A percentile compares a stretch with the other conserved stretches of the same genome.
Evolutionary conservation across 2,888 invertebrate genomes (phyloP).

Genomic region (Sinelater perroti): DNA sequence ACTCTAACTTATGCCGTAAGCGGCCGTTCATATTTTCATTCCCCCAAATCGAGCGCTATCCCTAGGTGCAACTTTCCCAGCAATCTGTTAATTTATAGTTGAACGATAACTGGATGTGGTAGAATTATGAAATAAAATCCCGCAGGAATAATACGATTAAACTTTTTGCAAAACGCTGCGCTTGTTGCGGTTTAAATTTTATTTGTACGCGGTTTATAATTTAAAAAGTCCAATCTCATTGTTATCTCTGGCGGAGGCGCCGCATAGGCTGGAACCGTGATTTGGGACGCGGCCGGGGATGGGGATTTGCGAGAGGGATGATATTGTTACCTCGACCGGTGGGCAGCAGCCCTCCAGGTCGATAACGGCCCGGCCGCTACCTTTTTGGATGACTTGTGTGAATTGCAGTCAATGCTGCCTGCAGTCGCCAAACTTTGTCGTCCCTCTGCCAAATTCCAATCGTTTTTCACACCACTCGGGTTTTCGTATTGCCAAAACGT

Average conservation of each 20-base stretch:
- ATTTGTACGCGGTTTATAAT: constrained; percentile 49
- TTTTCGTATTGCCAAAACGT: too few relatives aligned
- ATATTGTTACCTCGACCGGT: constrained; percentile 56
- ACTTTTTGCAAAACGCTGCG: constrained; percentile 47
- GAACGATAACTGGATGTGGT: constrained; percentile 45
- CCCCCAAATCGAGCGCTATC: constrained; percentile 35
- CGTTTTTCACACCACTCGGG: not conserved
- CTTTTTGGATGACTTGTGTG: constrained; percentile 33
- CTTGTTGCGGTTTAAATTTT: constrained; percentile 49
- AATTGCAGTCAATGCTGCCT: constrained; percentile 19
- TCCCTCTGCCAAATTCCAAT: not conserved
- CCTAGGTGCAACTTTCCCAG: constrained; percentile 43
- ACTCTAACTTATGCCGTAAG: not conserved
- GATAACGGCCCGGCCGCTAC: constrained; percentile 48
- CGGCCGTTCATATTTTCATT: constrained; percentile 27
- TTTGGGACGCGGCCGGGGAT: constrained; percentile 36
- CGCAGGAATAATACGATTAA: constrained; percentile 53
- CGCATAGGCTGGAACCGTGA: constrained; percentile 43
- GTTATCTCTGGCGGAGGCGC: constrained; percentile 44
- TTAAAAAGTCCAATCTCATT: constrained; percentile 46
- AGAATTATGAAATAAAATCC: constrained; percentile 52
- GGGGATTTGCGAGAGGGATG: constrained; percentile 48
- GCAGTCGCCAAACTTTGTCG: constrained; percentile 22
- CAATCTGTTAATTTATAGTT: constrained; percentile 44
- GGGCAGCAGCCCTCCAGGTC: constrained; percentile 48